Conservation (phyloP, 2,113 vertebrate species). For the Ovis canadensis region DNA sequence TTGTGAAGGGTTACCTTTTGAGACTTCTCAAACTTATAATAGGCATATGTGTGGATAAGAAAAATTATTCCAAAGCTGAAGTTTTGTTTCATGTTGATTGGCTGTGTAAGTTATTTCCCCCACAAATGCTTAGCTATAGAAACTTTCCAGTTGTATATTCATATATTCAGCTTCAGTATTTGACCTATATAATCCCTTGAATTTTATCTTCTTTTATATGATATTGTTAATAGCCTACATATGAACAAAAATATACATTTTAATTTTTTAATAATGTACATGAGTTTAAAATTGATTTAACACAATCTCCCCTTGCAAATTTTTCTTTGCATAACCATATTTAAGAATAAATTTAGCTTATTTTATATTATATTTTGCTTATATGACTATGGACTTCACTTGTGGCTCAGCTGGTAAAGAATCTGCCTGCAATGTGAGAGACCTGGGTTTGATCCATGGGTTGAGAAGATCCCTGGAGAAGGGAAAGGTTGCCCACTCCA, state of each 20-base stretch:
- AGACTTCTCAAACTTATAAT: neutral
- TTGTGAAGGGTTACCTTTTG: neutral
- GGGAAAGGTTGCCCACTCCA: neutral
- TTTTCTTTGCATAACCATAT: neutral
- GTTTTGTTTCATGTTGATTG: neutral
- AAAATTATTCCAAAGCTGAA: neutral
- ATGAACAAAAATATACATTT: neutral
- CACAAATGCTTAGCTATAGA: neutral
- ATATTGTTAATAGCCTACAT: neutral
- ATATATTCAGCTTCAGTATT: neutral
- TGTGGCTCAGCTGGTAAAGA: neutral
- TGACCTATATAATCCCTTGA: neutral
- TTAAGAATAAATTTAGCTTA: neutral
- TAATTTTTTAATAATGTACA: neutral
- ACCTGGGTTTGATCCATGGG: neutral
- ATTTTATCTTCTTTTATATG: neutral
- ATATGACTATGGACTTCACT: neutral
- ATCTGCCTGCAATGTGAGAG: neutral
- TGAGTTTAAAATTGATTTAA: neutral
- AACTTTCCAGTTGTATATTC: neutral
- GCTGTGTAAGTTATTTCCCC: neutral
- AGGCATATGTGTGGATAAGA: neutral
- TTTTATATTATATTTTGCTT: neutral
- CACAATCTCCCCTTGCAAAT: neutral
- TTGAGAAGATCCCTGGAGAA: neutral